Evolutionary conservation across 2,113 vertebrate species (phyloP), one percentile per base, ranked within the genome.

Genomic region (Phainopepla nitens): DNA sequence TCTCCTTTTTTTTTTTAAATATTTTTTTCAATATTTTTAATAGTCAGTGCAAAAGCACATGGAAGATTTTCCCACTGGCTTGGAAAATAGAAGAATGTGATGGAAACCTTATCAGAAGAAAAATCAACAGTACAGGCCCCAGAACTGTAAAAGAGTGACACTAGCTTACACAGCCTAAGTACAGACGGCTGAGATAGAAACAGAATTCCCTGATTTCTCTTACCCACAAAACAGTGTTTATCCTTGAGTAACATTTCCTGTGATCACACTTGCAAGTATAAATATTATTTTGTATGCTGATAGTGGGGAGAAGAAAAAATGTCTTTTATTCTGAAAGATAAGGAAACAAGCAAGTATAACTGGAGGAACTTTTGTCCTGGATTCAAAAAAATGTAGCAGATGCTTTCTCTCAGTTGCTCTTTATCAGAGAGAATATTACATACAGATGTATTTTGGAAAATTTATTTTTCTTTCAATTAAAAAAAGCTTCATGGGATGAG

Each of bases 401-500:
- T 95, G 90, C 65, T 95, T 94, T 96, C 44, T 80, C 39, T 96
- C 95, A 90, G 69, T 96, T 96, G 39, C 78, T 95, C 88, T 94
- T 96, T 94, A 90, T 90, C 72, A 87, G 49, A 29, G 12, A 82
- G 61, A 90, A 91, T 93, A 96, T 95, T 93, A 56, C 79, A 95
- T 80, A 73, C 91, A 95, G 95, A 94, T 95, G 89, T 89, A 41
- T 82, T 90, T 84, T 49, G 27, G 69, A 93, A 96, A 77, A 79
- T 93, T 94, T 95, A 70, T 96, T 96, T 95, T 96, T 93, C 58
- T 90, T 96, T 64, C 42, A 95, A 65, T 88, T 69, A 33, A 82
- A 95, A 82, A 85, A 86, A 57, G 8, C 45, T 89, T 78, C 9
- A 56, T 75, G 60, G 47, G 21, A 82, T 42, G 54, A 15, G 58